These are phyloP conservation scores for Spisula solida DNA, from an alignment of 2,888 invertebrate species.

Conservation along the genomic window DNA sequence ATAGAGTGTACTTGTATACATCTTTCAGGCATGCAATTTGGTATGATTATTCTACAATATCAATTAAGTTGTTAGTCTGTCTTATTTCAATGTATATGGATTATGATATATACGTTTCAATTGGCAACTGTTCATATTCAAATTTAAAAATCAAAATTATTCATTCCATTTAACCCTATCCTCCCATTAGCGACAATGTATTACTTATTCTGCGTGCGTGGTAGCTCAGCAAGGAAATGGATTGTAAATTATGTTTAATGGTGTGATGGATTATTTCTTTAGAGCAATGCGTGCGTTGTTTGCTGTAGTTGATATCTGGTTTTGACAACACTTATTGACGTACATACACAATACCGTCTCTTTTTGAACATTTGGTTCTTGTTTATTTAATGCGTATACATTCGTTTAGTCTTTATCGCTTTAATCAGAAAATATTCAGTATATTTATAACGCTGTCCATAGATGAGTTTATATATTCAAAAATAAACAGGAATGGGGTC, in stretches of 20 bases:
- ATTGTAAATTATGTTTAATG: not conserved
- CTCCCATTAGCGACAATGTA: not conserved
- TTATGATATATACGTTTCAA: conserved; percentile 2
- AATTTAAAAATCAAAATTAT: not conserved
- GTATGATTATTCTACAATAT: conserved; percentile 8
- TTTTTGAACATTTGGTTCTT: no score
- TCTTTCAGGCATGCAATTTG: not conserved
- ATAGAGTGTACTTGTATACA: not conserved
- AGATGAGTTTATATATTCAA: no score
- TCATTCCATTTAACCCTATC: not conserved
- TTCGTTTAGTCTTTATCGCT: no score
- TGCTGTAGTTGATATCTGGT: not conserved
- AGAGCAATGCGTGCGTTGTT: not conserved
- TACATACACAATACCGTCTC: no score
- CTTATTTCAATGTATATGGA: not conserved
- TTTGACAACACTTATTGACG: no score
- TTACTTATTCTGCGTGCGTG: not conserved
- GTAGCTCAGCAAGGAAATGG: not conserved
- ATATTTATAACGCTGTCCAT: no score
- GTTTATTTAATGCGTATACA: no score
- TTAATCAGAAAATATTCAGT: no score
- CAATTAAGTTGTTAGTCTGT: not conserved
- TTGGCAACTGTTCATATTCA: not conserved
- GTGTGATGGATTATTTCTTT: not conserved
- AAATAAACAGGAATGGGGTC: no score